A percentile compares a stretch with the other conserved stretches of the same genome.
Evolutionary conservation across 2,797 vertebrate species (phyloP).

Genomic region (Eutrigla gurnardus): DNA sequence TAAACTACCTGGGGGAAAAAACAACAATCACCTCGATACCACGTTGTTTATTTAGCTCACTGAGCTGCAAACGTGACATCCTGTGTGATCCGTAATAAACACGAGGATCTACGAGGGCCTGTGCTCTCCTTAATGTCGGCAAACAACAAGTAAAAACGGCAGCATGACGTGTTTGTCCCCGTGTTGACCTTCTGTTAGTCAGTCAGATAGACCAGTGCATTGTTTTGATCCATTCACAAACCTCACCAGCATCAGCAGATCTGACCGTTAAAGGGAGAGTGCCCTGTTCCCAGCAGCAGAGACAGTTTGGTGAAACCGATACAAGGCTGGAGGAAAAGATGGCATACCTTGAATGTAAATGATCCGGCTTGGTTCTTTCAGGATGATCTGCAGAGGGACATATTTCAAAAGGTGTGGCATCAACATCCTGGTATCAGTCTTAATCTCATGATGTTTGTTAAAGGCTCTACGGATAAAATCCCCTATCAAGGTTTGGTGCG

Average conservation of each 20-base stretch:
- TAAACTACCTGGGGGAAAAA: slow-evolving; percentile 38
- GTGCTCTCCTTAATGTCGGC: not conserved
- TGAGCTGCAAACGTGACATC: slow-evolving; percentile 15
- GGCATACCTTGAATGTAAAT: slow-evolving; percentile 86
- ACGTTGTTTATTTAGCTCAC: slow-evolving; percentile 12
- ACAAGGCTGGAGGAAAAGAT: slow-evolving; percentile 3
- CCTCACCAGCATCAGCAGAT: slow-evolving; percentile 66
- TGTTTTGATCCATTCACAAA: slow-evolving; percentile 64
- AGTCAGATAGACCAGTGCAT: slow-evolving; percentile 51
- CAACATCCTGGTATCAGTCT: not conserved
- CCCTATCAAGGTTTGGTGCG: not conserved
- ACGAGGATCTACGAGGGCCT: not conserved
- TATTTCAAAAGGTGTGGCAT: slow-evolving; percentile 6
- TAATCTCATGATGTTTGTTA: not conserved
- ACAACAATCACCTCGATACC: not conserved
- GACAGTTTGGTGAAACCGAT: slow-evolving; percentile 4
- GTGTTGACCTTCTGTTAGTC: slow-evolving; percentile 43
- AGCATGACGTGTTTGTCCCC: slow-evolving; percentile 11
- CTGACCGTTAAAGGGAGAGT: slow-evolving; percentile 63
- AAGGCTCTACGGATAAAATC: not conserved
- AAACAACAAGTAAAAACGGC: slow-evolving; percentile 39
- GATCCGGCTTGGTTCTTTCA: slow-evolving; percentile 89
- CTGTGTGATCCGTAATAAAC: not conserved
- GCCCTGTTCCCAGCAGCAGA: slow-evolving; percentile 12
- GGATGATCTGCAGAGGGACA: slow-evolving; percentile 84